A percentile compares a stretch with the other conserved stretches of the same genome.
Evolutionary conservation across 1,140 invertebrate genomes (phyloP).

Genomic region (Rhynchophorus ferrugineus): DNA sequence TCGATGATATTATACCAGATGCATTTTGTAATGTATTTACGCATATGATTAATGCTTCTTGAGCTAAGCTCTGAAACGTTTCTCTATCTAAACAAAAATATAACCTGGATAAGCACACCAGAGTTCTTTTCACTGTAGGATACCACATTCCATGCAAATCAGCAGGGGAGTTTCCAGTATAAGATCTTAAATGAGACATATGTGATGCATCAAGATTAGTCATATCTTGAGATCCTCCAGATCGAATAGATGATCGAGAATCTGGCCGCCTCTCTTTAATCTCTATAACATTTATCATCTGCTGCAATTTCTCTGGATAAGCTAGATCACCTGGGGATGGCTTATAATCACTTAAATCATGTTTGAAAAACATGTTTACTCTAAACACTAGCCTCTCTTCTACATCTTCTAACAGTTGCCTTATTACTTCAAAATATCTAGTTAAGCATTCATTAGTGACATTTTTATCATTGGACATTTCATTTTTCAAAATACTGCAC

Average conservation of each 20-base stretch:
- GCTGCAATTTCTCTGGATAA: conserved; percentile 94
- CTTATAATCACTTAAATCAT: conserved; percentile 82
- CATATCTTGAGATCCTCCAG: conserved; percentile 61
- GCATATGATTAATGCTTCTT: conserved; percentile 88
- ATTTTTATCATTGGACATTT: conserved; percentile 93
- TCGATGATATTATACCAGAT: conserved; percentile 57
- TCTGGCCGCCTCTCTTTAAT: conserved; percentile 54
- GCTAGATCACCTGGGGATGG: conserved; percentile 92
- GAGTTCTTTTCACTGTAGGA: conserved; percentile 87
- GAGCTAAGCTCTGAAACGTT: conserved; percentile 93
- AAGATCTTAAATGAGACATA: conserved; percentile 35
- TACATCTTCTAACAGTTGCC: conserved; percentile 89
- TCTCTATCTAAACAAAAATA: conserved; percentile 91
- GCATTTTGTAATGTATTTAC: conserved; percentile 83
- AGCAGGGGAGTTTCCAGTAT: conserved; percentile 49
- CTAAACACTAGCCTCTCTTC: conserved; percentile 95
- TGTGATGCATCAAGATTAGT: conserved; percentile 46
- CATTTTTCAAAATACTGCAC: conserved; percentile 85
- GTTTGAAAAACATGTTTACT: conserved; percentile 87
- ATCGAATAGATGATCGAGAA: conserved; percentile 59
- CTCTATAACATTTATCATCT: conserved; percentile 86
- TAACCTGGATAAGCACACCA: conserved; percentile 90
- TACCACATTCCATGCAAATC: conserved; percentile 99
- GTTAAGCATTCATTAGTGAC: conserved; percentile 69
- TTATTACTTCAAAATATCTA: conserved; percentile 76